A percentile compares a stretch with the other conserved stretches of the same genome.
These are phyloP conservation scores for Pachydiplax longipennis DNA, from an alignment of 2,888 invertebrate species.

Conservation along the genomic window DNA sequence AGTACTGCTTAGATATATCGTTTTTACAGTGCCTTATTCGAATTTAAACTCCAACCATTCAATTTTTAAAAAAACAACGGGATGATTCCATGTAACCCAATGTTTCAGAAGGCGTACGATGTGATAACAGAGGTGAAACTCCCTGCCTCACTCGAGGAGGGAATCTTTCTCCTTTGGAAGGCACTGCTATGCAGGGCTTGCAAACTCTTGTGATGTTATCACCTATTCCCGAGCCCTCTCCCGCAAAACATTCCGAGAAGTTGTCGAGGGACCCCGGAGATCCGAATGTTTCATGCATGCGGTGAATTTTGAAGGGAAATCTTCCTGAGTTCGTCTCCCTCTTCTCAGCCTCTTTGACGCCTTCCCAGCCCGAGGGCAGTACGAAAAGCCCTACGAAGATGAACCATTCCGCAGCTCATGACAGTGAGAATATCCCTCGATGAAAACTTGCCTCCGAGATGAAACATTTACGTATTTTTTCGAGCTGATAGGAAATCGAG, in stretches of 20 bases:
- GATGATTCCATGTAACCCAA: background rate
- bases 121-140: background rate
- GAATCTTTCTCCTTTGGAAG: background rate
- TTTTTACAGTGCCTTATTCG: too few species aligned
- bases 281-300: slow-evolving; percentile 25
- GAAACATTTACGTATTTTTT: too few species aligned
- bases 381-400: background rate
- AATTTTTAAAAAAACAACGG: too few species aligned
- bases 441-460: background rate
- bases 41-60: too few species aligned
- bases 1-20: too few species aligned
- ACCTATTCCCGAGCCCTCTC: background rate
- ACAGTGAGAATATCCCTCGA: background rate
- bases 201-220: background rate
- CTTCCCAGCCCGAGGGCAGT: background rate
- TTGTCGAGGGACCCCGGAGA: background rate
- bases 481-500: too few species aligned
- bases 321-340: background rate
- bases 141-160: background rate
- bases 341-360: background rate
- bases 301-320: slow-evolving; percentile 14
- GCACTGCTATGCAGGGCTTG: background rate
- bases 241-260: background rate
- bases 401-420: background rate
- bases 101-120: background rate